Conservation (phyloP, 2,888 invertebrate species). For the Pemphredon lugubris region DNA sequence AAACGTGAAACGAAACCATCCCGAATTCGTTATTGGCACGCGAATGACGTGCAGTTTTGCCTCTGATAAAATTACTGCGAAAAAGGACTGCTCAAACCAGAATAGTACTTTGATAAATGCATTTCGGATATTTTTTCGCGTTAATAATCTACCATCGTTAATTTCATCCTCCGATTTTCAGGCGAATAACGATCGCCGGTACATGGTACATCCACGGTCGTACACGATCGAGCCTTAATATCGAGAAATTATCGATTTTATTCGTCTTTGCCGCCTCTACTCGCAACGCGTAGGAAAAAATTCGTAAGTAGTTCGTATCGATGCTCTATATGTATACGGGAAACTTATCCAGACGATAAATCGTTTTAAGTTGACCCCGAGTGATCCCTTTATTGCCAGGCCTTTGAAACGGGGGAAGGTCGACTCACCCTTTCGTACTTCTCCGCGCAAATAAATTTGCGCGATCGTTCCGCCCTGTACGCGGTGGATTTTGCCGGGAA, state of each 20-base stretch:
- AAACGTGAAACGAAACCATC: too few species aligned
- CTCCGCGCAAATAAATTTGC: conserved; percentile 61
- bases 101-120: too few species aligned
- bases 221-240: too few species aligned
- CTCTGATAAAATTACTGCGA: too few species aligned
- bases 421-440: conserved; percentile 48
- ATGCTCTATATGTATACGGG: conserved; percentile 37
- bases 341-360: conserved; percentile 53
- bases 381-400: conserved; percentile 56
- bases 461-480: conserved; percentile 39
- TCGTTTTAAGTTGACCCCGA: conserved; percentile 45
- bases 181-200: too few species aligned
- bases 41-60: neutral
- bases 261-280: conserved; percentile 19
- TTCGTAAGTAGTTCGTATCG: conserved; percentile 42
- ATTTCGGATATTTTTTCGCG: too few species aligned
- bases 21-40: neutral
- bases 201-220: too few species aligned
- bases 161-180: too few species aligned
- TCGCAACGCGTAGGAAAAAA: conserved; percentile 25
- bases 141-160: too few species aligned
- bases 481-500: conserved; percentile 28
- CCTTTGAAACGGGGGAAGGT: conserved; percentile 37
- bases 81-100: too few species aligned
- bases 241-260: conserved; percentile 41